These are phyloP conservation scores for Rhipidura dahli DNA, from an alignment of 2,113 vertebrate genomes.

Conservation along the genomic window DNA sequence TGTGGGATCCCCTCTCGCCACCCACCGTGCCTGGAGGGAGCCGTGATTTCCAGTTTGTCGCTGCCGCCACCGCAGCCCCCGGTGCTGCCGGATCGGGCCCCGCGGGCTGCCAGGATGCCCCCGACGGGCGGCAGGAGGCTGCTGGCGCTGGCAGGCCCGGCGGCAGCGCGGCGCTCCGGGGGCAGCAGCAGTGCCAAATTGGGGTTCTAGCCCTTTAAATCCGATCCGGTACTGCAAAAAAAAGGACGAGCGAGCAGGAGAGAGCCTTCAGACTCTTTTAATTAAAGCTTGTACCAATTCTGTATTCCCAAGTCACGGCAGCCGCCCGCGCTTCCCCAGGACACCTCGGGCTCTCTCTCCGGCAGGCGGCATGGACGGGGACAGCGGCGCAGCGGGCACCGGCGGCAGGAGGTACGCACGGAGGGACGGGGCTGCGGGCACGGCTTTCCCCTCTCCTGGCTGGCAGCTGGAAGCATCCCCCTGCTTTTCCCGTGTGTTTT, in stretches of 20 bases:
- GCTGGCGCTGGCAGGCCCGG: background rate
- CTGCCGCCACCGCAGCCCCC: background rate
- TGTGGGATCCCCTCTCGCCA: background rate
- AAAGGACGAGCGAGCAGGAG: slow-evolving; percentile 53
- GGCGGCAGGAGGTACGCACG: slow-evolving; percentile 64
- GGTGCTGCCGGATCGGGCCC: background rate
- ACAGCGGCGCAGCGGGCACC: slow-evolving; percentile 48
- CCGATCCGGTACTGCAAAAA: slow-evolving; percentile 70
- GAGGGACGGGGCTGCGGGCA: slow-evolving; percentile 52
- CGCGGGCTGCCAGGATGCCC: background rate
- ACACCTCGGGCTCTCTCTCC: background rate
- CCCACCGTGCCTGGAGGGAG: background rate
- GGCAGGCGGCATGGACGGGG: slow-evolving; percentile 56
- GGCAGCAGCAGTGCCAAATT: slow-evolving; percentile 40
- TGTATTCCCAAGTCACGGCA: slow-evolving; percentile 65
- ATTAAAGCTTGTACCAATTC: slow-evolving; percentile 71
- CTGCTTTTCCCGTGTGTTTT: background rate
- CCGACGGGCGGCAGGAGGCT: background rate
- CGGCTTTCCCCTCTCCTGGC: slow-evolving; percentile 22
- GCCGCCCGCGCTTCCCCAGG: slow-evolving; percentile 36
- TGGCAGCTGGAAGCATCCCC: slow-evolving; percentile 4
- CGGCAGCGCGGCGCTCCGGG: background rate
- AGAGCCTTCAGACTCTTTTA: slow-evolving; percentile 73
- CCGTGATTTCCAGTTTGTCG: background rate
- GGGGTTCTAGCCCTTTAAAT: slow-evolving; percentile 80